Evolutionary conservation across 1,140 invertebrate genomes (phyloP), one percentile per base, ranked within the genome.

Genomic region (Zaprionus africanus): DNA sequence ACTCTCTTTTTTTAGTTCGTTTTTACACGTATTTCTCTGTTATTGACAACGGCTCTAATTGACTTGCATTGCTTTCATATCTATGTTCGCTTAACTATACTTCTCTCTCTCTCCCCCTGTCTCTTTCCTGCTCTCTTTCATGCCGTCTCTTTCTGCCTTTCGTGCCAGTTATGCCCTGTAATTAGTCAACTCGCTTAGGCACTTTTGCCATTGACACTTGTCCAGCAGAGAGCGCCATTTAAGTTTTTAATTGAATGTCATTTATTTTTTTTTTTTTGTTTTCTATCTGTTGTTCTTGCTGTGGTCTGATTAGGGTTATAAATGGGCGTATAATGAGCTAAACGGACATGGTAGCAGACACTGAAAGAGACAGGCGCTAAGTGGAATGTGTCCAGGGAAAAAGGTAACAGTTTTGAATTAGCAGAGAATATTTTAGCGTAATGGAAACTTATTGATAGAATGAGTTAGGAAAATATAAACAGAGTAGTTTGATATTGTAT

Each of bases 151-250:
- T 15, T 31, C 38, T 60, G 53, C 60, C 28, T 51, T 51, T 73
- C 22, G 28, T 53, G 38, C 49, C 66, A 49, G 68, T 68, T 73
- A 83, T 74, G 81, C 58, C 59, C 36, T 72, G 63, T 81, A 85
- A 85, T 85, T 85, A 85, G 82, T 85, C 63, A 85, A 75, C 64
- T 81, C 53, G 68, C 53, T 67, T 78, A 75, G 78, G 58, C 76
- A 69, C 67, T 86, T 78, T 85, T 76, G 78, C 41, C 66, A 85
- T 86, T 85, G 82, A 85, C 82, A 85, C 82, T 81, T 81, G 75
- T 63, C 59, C 65, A 62, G 81, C 62, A 76, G 19, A 63, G 28
- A 58, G 67, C 59, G 73, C 12, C 66, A 66, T 70, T 78, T 63
- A 74, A 74, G 64, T 79, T 71, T 76, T 75, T 75, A 80, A 80